Evolutionary conservation across 1,140 invertebrate genomes (phyloP).

Genomic region (Diploscapter pachys): DNA sequence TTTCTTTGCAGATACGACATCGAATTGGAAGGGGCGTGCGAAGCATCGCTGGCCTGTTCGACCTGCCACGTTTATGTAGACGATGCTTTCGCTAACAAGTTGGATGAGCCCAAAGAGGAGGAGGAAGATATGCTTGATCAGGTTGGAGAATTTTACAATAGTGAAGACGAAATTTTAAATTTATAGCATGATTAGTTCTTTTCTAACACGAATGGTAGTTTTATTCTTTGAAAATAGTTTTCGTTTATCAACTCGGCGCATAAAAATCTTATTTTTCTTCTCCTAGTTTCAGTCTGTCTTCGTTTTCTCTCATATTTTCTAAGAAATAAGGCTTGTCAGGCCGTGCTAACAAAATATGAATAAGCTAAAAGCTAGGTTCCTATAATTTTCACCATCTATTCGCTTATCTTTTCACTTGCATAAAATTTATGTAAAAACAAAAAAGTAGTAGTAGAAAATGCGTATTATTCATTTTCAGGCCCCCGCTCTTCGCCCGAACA

Average conservation of each 20-base stretch:
- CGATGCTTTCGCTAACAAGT: conserved; percentile 72
- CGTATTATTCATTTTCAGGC: conserved; percentile 62
- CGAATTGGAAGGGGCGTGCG: conserved; percentile 93
- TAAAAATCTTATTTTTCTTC: not conserved
- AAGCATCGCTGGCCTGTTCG: conserved; percentile 93
- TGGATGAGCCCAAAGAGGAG: conserved; percentile 75
- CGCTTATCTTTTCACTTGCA: too few relatives aligned
- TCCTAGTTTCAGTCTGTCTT: not conserved
- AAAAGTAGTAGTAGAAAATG: too few relatives aligned
- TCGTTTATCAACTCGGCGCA: not conserved
- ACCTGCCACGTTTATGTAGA: conserved; percentile 96
- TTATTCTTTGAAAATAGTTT: not conserved
- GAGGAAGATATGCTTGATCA: conserved; percentile 96
- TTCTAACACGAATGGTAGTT: not conserved
- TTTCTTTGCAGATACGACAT: conserved; percentile 69
- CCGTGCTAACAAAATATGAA: too few relatives aligned
- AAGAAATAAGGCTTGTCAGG: too few relatives aligned
- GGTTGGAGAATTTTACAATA: conserved; percentile 39
- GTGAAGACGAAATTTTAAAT: not conserved
- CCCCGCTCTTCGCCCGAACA: conserved; percentile 90
- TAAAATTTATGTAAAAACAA: too few relatives aligned
- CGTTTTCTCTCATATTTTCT: too few relatives aligned
- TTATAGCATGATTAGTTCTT: not conserved
- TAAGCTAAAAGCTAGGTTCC: too few relatives aligned
- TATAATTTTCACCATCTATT: too few relatives aligned